Conservation (phyloP, 2,888 invertebrate genomes). For the Operophtera brumata region DNA sequence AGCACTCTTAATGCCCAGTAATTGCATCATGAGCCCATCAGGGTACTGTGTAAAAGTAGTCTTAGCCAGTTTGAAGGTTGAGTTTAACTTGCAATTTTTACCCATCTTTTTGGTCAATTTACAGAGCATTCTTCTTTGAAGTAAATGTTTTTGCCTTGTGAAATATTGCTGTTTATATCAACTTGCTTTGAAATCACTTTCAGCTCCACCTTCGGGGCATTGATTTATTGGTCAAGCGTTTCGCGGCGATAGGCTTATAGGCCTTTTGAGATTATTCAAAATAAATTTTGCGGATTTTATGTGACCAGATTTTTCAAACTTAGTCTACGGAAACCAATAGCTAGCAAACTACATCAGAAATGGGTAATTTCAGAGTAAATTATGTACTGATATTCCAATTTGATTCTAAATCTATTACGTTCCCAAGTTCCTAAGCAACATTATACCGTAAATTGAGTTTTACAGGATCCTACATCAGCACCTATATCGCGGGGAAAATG, state of each 20-base stretch:
- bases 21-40: conserved; percentile 44
- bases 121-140: neutral
- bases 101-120: neutral
- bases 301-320: no score
- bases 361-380: no score
- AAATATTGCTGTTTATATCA: neutral
- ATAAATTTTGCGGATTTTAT: neutral
- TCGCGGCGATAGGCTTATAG: neutral
- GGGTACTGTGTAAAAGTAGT: conserved; percentile 18
- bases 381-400: neutral
- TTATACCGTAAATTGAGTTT: conserved; percentile 41
- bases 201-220: neutral
- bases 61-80: neutral
- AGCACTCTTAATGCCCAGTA: conserved; percentile 65
- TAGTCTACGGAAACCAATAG: no score
- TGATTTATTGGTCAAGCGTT: neutral
- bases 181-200: neutral
- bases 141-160: no score
- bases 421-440: conserved; percentile 25
- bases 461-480: conserved; percentile 45
- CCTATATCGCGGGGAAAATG: conserved; percentile 61
- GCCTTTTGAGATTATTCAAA: neutral
- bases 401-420: conserved; percentile 16
- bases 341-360: no score
- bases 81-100: neutral